Evolutionary conservation across 2,888 invertebrate genomes (phyloP), one percentile per base, ranked within the genome.

Genomic region (Odontocolon sp.): DNA sequence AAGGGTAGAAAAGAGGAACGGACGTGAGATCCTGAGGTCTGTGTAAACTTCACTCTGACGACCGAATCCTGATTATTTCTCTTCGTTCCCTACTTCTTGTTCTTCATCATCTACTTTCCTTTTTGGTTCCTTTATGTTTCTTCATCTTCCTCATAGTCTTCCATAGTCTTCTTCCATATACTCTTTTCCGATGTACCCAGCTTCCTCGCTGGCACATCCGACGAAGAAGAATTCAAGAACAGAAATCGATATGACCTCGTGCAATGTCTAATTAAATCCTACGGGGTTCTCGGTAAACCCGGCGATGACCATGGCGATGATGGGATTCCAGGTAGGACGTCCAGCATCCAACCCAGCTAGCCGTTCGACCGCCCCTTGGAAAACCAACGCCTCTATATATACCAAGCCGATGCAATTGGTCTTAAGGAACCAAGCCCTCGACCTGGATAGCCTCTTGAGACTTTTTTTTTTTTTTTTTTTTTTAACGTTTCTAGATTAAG

Each of bases 231-330:
- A 80, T 82, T 70, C 56, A 57, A 73, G 76, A 74, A 78, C 76
- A 79, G 78, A 82, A 82, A 83, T 80, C 80, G 82, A 81, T 82
- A 81, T 78, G 80, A 82, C 76, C 80, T 81, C 81, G 79, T 23
- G 64, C 78, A 74, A 77, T 66, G 75, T 82, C 79, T 81, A 83
- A 83, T 84, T 84, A 84, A 84, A 84, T 79, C 68, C 78, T 71
- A 74, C 69, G 76, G 61, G 56, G 78, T 81, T 84, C 80, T 78
- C 75, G 33, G 80, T 80, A 80, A 77, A 69, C 71, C 38, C 59
- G 67, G 74, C 67, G 79, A 79, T 69, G 80, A 80, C 71, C 75
- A 50, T 71, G 45, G 50, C 66, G 70, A 56, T 56, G 78, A 81
- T 84, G 81, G 75, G 70, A 84, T 83, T 84, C 77, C 68, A 73